phyloP scores from a whole-genome alignment of 2,888 invertebrate genomes.

The Drosophila kanekoi region DNA sequence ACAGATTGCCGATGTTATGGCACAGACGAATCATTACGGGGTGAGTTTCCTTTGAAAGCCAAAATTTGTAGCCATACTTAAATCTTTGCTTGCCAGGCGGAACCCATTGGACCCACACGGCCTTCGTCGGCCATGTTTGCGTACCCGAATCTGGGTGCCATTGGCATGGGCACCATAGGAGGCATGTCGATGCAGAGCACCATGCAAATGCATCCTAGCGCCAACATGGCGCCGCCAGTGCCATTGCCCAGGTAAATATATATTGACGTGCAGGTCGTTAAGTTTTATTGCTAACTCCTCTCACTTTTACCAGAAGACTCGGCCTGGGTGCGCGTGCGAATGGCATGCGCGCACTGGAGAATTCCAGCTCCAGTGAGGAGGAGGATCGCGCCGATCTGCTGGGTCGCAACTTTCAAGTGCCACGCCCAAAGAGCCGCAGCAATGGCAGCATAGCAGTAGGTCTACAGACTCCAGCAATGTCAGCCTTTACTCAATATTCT shows the following conservation, averaged over 20 bases:
- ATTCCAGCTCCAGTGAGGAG: conserved; percentile 87
- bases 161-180: conserved; percentile 83
- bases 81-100: conserved; percentile 86
- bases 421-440: conserved; percentile 93
- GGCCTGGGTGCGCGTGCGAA: conserved; percentile 85
- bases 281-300: background rate
- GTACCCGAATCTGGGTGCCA: conserved; percentile 88
- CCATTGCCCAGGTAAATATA: conserved; percentile 89
- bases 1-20: conserved; percentile 95
- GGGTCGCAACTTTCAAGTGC: conserved; percentile 90
- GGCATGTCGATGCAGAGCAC: conserved; percentile 86
- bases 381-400: conserved; percentile 92
- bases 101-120: conserved; percentile 89
- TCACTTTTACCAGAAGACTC: conserved; percentile 72
- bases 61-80: background rate
- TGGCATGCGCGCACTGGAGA: conserved; percentile 86
- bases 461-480: background rate
- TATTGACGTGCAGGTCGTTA: too few relatives aligned
- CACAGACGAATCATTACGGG: conserved; percentile 93
- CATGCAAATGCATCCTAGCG: conserved; percentile 84
- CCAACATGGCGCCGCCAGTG: conserved; percentile 88
- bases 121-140: conserved; percentile 94
- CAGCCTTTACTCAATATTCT: background rate
- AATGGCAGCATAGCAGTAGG: conserved; percentile 86
- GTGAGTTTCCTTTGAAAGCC: conserved; percentile 86